Conservation (phyloP, 2,888 invertebrate genomes). For the Lasioglossum calceatum region DNA sequence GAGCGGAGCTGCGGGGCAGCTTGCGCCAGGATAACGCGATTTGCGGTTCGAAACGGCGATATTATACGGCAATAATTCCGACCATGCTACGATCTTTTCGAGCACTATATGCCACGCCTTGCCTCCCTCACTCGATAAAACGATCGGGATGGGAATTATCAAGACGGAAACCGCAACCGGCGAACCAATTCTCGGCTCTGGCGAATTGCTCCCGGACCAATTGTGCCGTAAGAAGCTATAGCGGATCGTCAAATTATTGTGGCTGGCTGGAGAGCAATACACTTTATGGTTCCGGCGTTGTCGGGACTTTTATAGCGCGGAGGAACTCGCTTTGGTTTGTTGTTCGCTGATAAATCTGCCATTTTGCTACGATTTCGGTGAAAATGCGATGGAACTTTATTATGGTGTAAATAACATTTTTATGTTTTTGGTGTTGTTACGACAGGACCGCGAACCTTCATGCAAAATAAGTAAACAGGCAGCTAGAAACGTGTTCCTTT, state of each 20-base stretch:
- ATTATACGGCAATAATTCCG: constrained; percentile 2
- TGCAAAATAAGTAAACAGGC: no score
- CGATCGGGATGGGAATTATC: neutral
- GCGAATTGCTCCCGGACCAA: neutral
- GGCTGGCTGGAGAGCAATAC: neutral
- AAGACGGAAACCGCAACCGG: constrained; percentile 4
- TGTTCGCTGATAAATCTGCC: neutral
- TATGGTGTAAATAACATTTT: no score
- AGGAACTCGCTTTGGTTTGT: neutral
- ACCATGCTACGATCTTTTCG: neutral
- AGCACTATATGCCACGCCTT: neutral
- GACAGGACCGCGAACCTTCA: no score
- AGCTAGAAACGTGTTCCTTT: no score
- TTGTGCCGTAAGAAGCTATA: neutral
- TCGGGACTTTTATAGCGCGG: neutral
- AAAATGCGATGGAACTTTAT: no score
- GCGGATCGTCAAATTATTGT: neutral
- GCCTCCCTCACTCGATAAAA: neutral
- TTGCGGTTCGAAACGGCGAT: neutral
- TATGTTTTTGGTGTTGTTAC: no score
- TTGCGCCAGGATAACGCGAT: neutral
- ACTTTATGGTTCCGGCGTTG: neutral
- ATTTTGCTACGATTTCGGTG: no score
- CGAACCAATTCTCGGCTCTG: neutral
- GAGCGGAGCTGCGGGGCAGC: neutral